Conservation (phyloP, 2,797 vertebrate genomes). For the Phoxinus dragarum region DNA sequence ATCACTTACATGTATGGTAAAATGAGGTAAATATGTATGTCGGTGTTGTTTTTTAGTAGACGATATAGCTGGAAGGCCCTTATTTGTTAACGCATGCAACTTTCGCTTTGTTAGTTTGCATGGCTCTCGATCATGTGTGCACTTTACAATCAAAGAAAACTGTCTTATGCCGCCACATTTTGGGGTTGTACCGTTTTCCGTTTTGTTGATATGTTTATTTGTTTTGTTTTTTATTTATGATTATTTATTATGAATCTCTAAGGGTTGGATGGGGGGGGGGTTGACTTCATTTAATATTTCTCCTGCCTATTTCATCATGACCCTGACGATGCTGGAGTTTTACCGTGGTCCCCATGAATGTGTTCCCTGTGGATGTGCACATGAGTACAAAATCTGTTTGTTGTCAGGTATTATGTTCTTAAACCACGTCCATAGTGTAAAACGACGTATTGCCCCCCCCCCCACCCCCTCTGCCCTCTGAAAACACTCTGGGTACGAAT, state of each 20-base stretch:
- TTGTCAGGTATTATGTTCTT: conserved; percentile 34
- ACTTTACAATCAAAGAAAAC: conserved; percentile 63
- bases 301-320: conserved; percentile 11
- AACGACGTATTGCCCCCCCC: background rate
- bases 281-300: conserved; percentile 31
- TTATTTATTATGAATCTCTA: conserved; percentile 28
- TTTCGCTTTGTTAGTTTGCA: conserved; percentile 80
- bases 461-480: conserved; percentile 8
- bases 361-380: conserved; percentile 48
- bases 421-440: conserved; percentile 18
- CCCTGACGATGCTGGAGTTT: conserved; percentile 35
- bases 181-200: conserved; percentile 22
- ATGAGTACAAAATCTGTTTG: conserved; percentile 29
- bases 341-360: conserved; percentile 37
- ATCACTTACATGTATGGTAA: conserved; percentile 63
- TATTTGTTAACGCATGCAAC: conserved; percentile 77
- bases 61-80: conserved; percentile 57
- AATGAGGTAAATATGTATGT: conserved; percentile 61
- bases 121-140: conserved; percentile 69
- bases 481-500: conserved; percentile 33
- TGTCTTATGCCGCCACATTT: conserved; percentile 54
- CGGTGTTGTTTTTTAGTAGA: conserved; percentile 60
- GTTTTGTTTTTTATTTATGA: background rate
- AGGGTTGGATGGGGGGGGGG: conserved; percentile 29
- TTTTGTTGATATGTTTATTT: conserved; percentile 20